A percentile compares a stretch with the other conserved stretches of the same genome.
These are phyloP conservation scores for Drosophila merina DNA, from an alignment of 2,888 invertebrate genomes.

Conservation along the genomic window DNA sequence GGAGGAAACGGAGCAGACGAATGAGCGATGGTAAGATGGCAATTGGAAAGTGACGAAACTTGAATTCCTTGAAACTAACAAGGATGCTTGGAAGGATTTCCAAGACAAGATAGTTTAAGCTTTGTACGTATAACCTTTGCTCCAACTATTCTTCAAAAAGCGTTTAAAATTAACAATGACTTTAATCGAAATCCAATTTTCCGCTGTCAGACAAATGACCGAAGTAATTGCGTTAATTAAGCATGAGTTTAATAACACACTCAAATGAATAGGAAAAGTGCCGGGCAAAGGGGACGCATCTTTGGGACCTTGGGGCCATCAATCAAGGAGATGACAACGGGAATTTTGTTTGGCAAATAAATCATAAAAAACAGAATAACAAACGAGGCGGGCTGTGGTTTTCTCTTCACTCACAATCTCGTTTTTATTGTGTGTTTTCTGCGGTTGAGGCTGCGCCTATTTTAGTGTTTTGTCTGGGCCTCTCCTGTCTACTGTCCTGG, in stretches of 20 bases:
- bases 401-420: not conserved
- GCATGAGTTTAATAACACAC: conserved; percentile 46
- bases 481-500: conserved; percentile 2
- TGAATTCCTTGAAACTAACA: not conserved
- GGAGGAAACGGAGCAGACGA: conserved; percentile 13
- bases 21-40: conserved; percentile 8
- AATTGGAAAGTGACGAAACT: conserved; percentile 22
- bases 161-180: not conserved
- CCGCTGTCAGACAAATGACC: conserved; percentile 44
- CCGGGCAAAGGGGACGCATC: conserved; percentile 3
- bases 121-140: too few relatives aligned
- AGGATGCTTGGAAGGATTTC: too few relatives aligned
- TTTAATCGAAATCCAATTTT: conserved; percentile 28
- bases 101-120: too few relatives aligned
- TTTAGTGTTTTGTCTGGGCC: conserved; percentile 27
- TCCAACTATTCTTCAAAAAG: too few relatives aligned
- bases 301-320: conserved; percentile 53
- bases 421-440: conserved; percentile 47
- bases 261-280: conserved; percentile 53
- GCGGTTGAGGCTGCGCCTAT: conserved; percentile 56
- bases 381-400: conserved; percentile 24
- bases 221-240: conserved; percentile 72
- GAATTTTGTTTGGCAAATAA: conserved; percentile 59
- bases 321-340: conserved; percentile 64
- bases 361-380: conserved; percentile 63